Conservation (phyloP, 1,140 invertebrate species). For the Aphelenchoides fujianensis region DNA sequence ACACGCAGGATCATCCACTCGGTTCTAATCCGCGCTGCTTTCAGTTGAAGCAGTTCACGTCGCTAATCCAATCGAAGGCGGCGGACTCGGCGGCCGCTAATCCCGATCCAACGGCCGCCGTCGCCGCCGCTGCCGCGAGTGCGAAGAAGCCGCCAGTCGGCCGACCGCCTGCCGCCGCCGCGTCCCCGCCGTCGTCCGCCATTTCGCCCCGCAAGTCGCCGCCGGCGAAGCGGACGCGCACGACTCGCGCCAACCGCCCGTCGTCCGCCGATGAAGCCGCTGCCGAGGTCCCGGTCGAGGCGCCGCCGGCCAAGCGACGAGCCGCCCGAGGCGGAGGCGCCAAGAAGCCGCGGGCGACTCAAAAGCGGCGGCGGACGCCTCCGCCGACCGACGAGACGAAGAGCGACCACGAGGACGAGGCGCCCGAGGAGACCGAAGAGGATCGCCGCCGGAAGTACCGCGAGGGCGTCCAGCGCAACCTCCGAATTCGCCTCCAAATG, state of each 20-base stretch:
- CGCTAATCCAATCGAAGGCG: slow-evolving; percentile 28
- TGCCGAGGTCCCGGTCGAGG: too few relatives aligned
- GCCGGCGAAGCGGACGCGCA: background rate
- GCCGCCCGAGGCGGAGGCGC: background rate
- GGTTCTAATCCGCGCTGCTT: too few relatives aligned
- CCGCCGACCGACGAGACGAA: background rate
- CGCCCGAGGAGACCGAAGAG: background rate
- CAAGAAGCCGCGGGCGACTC: too few relatives aligned
- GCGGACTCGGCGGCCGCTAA: too few relatives aligned
- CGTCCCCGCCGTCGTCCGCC: background rate
- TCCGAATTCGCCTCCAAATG: slow-evolving; percentile 6
- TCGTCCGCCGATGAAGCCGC: too few relatives aligned
- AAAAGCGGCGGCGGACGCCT: too few relatives aligned
- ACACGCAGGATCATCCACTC: too few relatives aligned
- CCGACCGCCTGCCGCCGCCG: background rate
- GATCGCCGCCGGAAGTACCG: slow-evolving; percentile 24
- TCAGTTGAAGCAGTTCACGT: slow-evolving; percentile 37
- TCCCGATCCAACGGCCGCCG: too few relatives aligned
- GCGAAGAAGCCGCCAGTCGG: background rate
- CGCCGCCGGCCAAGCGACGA: too few relatives aligned
- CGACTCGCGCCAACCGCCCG: background rate
- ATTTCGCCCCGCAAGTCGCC: background rate
- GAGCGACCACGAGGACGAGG: background rate
- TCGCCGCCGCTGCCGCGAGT: too few relatives aligned
- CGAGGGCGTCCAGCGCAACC: slow-evolving; percentile 9